Conservation (phyloP, 2,888 invertebrate genomes). For the Brachyptera risi region DNA sequence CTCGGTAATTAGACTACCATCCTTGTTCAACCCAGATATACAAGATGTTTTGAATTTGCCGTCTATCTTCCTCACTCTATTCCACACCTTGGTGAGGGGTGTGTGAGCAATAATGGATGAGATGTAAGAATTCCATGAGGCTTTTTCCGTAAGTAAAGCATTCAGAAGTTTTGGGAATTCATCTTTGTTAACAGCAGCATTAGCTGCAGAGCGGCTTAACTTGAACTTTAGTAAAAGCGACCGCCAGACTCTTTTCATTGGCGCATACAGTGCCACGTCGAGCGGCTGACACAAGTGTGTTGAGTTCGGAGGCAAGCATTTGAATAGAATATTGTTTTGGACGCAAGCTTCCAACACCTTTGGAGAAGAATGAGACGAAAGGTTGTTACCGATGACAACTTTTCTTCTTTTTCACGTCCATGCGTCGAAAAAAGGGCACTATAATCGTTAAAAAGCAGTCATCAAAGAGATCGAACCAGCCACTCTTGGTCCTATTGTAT, state of each 20-base stretch:
- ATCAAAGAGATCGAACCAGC: slow-evolving; percentile 38
- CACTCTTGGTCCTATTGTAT: slow-evolving; percentile 37
- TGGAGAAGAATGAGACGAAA: slow-evolving; percentile 34
- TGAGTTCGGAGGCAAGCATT: slow-evolving; percentile 40
- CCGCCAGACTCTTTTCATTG: slow-evolving; percentile 38
- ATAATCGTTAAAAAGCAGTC: slow-evolving; percentile 24
- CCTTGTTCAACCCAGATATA: too few relatives aligned
- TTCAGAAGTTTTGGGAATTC: background rate
- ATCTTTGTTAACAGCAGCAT: background rate
- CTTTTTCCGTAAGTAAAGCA: background rate
- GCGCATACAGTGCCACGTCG: slow-evolving; percentile 38
- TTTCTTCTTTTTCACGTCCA: slow-evolving; percentile 26
- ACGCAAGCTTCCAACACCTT: slow-evolving; percentile 38
- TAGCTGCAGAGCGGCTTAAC: background rate
- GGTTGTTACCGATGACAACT: slow-evolving; percentile 41
- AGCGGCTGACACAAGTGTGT: slow-evolving; percentile 39
- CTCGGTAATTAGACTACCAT: too few relatives aligned
- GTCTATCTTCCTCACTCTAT: too few relatives aligned
- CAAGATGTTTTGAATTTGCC: too few relatives aligned
- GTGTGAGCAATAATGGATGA: too few relatives aligned
- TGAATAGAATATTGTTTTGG: slow-evolving; percentile 40
- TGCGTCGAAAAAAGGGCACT: background rate
- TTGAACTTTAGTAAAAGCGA: background rate
- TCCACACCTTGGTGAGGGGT: too few relatives aligned
- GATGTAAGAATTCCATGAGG: too few relatives aligned